A percentile compares a stretch with the other conserved stretches of the same genome.
phyloP scores from a whole-genome alignment of 1,140 invertebrate species.

The Halyomorpha halys region DNA sequence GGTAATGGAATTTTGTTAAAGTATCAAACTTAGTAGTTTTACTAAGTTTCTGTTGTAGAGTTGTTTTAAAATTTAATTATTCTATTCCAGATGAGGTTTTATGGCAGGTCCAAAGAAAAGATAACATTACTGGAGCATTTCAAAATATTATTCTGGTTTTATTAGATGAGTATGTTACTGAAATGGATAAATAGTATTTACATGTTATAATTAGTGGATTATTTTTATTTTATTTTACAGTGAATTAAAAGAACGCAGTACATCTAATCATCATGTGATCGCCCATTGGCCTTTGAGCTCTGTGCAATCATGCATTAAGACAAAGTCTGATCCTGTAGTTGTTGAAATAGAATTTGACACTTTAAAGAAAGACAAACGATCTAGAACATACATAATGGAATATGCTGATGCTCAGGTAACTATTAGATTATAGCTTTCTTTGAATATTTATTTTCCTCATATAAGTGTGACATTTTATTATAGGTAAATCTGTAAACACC shows the following conservation, averaged over 20 bases:
- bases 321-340: conserved; percentile 39
- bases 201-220: not conserved
- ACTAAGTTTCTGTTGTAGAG: not conserved
- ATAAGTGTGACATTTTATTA: too few species aligned
- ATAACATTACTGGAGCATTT: conserved; percentile 1
- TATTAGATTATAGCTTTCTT: not conserved
- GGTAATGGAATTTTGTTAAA: not conserved
- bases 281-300: conserved; percentile 46
- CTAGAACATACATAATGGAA: conserved; percentile 46
- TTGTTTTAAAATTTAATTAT: conserved; percentile 7
- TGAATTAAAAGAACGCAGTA: conserved; percentile 37
- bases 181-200: not conserved
- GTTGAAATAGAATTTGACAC: conserved; percentile 52
- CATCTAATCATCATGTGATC: conserved; percentile 41
- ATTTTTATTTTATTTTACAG: conserved; percentile 24
- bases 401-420: conserved; percentile 43
- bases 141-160: conserved; percentile 19
- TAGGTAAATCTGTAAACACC: too few species aligned
- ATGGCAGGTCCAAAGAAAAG: conserved; percentile 16
- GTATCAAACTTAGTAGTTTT: not conserved
- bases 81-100: conserved; percentile 12
- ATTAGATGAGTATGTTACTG: conserved; percentile 9
- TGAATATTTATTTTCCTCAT: too few species aligned
- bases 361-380: conserved; percentile 42
- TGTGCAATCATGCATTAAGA: conserved; percentile 44